Evolutionary conservation across 23 tunicate genomes (phyloP).

Genomic region (Ciona savignyi): DNA sequence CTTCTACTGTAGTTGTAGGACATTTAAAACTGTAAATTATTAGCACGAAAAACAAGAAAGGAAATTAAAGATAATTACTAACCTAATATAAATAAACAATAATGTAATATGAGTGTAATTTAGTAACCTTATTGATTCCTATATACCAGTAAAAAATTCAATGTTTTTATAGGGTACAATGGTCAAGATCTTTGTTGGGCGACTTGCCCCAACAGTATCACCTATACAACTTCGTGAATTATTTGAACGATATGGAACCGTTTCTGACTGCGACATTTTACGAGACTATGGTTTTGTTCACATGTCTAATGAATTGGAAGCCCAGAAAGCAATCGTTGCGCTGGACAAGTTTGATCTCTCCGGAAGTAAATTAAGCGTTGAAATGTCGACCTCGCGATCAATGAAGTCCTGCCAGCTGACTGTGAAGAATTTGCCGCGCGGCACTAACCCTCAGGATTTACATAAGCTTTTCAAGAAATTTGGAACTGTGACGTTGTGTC

Average conservation of each 20-base stretch:
- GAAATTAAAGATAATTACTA: no score
- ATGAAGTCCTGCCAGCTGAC: conserved; percentile 85
- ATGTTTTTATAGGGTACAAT: conserved; percentile 29
- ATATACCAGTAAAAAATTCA: no score
- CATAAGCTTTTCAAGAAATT: conserved; percentile 87
- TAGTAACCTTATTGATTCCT: no score
- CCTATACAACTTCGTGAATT: conserved; percentile 57
- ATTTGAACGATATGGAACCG: conserved; percentile 83
- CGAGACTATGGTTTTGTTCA: conserved; percentile 95
- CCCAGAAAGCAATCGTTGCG: conserved; percentile 57
- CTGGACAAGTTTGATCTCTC: conserved; percentile 60
- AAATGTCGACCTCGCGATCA: conserved; percentile 78
- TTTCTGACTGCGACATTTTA: conserved; percentile 79
- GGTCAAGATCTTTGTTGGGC: conserved; percentile 93
- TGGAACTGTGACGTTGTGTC: conserved; percentile 89
- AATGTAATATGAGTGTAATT: no score
- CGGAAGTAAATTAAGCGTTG: conserved; percentile 83
- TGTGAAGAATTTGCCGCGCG: conserved; percentile 67
- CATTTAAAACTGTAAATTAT: no score
- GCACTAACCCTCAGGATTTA: conserved; percentile 51
- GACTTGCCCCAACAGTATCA: conserved; percentile 64
- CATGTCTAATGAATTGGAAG: conserved; percentile 69
- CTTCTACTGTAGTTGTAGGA: no score
- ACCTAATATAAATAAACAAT: no score
- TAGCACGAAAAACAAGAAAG: no score